Base-by-base conservation (phyloP, 2,113 vertebrate genomes). In the Perca flavescens region DNA sequence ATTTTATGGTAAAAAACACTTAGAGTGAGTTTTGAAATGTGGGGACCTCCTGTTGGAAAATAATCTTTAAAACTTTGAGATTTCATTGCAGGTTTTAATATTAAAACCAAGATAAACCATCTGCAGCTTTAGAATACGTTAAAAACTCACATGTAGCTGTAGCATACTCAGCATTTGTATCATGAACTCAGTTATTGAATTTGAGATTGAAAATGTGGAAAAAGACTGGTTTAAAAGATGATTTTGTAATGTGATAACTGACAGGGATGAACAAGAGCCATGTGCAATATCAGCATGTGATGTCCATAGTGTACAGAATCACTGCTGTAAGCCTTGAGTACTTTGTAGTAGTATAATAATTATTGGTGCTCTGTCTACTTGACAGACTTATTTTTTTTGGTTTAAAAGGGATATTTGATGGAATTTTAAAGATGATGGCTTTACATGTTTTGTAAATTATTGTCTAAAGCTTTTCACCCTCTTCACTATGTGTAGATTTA, bases 361-460 rank as follows among this genome's bases (percentile, higher is more conserved):
- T 63, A 46, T 67, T 19, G 49, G 14, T 81, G 53, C 46, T 82
- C 47, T 57, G 40, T n/a, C 72, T 68, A 79, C 56, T 52, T 60
- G 50, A 50, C 40, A 50, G 49, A 80, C 62, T 28, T 31, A 14
- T 62, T 63, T 53, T 25, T 76, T 56, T 52, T 64, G 61, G 61
- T 82, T 79, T 73, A 21, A 84, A 78, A 63, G 58, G 69, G 64
- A 79, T 57, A 85, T 74, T 66, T 78, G 71, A 84, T 83, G 67
- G 34, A n/a, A 31, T 84, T 85, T 88, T 88, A 78, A 87, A 70
- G 63, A 70, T 2, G 43, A 74, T 14, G 28, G 65, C 79, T 74
- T 80, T 68, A 64, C 75, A 17, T 79, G 67, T 87, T 92, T 91
- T 84, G 83, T 88, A 85, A 88, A 76, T 88, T 54, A 80, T 74